Evolutionary conservation across 1,140 invertebrate genomes (phyloP).

Genomic region (Platorchestia sp.): DNA sequence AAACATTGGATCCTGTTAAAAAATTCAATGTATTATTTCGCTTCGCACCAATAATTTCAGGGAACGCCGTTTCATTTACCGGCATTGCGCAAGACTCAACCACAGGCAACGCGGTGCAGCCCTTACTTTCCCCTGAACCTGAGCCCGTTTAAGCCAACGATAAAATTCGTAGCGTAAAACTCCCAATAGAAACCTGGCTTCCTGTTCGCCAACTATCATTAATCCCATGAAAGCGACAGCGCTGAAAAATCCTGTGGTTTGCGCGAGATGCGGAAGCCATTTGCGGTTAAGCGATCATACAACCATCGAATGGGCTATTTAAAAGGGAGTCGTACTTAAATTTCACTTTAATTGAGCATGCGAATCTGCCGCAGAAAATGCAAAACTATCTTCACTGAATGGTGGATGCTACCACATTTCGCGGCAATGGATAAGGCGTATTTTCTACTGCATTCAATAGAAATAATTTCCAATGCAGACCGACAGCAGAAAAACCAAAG

Average conservation of each 20-base stretch:
- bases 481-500: not conserved
- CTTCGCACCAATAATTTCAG: not conserved
- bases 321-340: not conserved
- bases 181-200: not conserved
- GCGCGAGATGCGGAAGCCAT: not conserved
- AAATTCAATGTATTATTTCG: too few species aligned
- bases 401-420: not conserved
- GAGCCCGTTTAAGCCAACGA: not conserved
- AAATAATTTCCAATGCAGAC: not conserved
- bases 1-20: too few species aligned
- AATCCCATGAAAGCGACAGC: not conserved
- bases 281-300: not conserved
- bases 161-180: conserved; percentile 1
- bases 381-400: not conserved
- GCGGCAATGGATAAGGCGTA: not conserved
- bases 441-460: not conserved
- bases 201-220: not conserved
- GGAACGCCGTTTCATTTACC: not conserved
- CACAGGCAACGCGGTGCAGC: not conserved
- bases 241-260: not conserved
- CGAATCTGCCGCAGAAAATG: not conserved
- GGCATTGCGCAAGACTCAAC: not conserved
- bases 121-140: not conserved
- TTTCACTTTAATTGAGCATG: not conserved
- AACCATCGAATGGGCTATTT: not conserved